A percentile compares a stretch with the other conserved stretches of the same genome.
phyloP scores from a whole-genome alignment of 2,113 vertebrate genomes.

The Ameiurus melas region DNA sequence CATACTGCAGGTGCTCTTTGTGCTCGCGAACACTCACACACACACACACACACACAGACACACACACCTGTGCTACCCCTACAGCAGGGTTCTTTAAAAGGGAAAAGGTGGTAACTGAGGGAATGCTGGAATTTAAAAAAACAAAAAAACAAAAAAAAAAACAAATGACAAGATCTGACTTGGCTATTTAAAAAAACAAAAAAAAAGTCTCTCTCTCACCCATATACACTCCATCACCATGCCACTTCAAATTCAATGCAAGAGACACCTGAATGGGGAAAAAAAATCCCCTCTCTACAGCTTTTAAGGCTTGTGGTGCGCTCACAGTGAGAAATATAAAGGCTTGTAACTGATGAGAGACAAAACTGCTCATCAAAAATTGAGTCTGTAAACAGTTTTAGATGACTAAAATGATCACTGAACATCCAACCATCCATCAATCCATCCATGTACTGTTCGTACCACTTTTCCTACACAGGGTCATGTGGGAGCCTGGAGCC shows the following conservation, averaged over 20 bases:
- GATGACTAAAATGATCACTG: too few relatives aligned
- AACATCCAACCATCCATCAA: too few relatives aligned
- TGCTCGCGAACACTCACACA: not conserved
- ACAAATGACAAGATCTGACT: slow-evolving; percentile 30
- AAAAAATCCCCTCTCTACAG: not conserved
- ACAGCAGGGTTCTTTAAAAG: not conserved
- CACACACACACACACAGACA: slow-evolving; percentile 3
- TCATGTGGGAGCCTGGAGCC: too few relatives aligned
- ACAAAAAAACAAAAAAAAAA: too few relatives aligned
- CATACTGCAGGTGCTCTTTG: slow-evolving; percentile 12
- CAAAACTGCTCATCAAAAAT: not conserved
- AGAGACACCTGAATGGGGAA: not conserved
- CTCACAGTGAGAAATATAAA: too few relatives aligned
- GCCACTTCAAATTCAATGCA: not conserved
- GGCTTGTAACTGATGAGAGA: too few relatives aligned
- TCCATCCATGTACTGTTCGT: too few relatives aligned
- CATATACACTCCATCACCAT: not conserved
- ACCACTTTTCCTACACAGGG: too few relatives aligned
- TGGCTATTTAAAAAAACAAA: not conserved
- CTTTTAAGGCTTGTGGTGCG: not conserved
- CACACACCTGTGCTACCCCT: slow-evolving; percentile 25
- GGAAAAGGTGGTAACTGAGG: not conserved
- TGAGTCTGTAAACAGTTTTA: not conserved
- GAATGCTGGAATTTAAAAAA: not conserved
- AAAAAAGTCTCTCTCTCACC: not conserved